phyloP scores from a whole-genome alignment of 2,113 vertebrate species.

The Ia io region DNA sequence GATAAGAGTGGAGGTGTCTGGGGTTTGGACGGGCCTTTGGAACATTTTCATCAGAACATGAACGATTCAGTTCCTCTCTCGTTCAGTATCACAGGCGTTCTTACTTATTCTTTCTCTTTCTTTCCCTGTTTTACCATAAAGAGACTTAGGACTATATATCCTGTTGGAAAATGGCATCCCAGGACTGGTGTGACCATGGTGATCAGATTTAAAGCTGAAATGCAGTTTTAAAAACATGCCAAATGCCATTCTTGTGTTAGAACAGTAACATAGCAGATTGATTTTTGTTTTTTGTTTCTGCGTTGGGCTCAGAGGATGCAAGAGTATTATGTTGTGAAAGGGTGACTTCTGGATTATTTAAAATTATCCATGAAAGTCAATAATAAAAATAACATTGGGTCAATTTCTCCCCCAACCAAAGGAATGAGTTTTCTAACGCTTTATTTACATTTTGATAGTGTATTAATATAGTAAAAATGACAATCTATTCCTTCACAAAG shows the following conservation, averaged over 20 bases:
- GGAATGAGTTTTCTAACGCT: not conserved
- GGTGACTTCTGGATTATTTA: not conserved
- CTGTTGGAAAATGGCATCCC: not conserved
- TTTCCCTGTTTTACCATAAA: not conserved
- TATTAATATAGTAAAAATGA: not conserved
- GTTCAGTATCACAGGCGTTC: not conserved
- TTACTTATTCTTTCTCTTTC: not conserved
- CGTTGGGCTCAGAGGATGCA: not conserved
- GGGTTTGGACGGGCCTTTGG: not conserved
- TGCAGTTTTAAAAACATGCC: not conserved
- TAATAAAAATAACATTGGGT: not conserved
- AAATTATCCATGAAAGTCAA: not conserved
- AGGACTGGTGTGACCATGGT: rapidly evolving
- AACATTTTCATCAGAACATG: not conserved
- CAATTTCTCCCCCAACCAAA: not conserved
- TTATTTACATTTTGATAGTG: not conserved
- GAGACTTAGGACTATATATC: not conserved
- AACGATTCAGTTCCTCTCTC: not conserved
- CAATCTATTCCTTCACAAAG: not conserved
- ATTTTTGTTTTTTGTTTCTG: not conserved
- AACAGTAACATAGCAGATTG: not conserved
- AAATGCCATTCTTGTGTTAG: rapidly evolving
- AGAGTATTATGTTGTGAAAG: not conserved
- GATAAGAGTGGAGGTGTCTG: not conserved
- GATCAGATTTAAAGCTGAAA: not conserved